Percentiles rank a stretch among this genome's conserved stretches.
Conservation (phyloP, 2,888 invertebrate species). For the Cataglyphis cursor region DNA sequence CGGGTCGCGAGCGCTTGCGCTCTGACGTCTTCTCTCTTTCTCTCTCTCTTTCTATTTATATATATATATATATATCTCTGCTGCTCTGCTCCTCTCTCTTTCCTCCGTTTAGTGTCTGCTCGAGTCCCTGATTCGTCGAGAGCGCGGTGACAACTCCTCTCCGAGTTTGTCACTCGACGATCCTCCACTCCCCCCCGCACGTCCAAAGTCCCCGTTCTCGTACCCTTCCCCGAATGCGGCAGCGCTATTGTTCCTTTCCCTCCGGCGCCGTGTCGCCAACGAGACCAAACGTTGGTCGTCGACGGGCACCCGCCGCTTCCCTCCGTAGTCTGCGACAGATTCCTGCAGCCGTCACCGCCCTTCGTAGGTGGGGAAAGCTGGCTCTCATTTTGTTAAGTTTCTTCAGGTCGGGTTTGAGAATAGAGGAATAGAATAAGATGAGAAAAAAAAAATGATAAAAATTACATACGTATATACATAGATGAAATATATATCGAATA, state of each 20-base stretch:
- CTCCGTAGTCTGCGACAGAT: slow-evolving; percentile 60
- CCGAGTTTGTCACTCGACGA: slow-evolving; percentile 76
- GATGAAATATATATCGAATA: not conserved
- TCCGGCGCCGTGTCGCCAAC: slow-evolving; percentile 43
- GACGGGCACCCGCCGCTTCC: slow-evolving; percentile 45
- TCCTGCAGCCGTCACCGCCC: slow-evolving; percentile 67
- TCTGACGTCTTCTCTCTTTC: slow-evolving; percentile 71
- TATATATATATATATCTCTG: not conserved
- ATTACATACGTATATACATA: not conserved
- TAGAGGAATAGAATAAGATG: not conserved
- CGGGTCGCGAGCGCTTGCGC: slow-evolving; percentile 84
- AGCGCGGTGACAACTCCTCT: slow-evolving; percentile 75
- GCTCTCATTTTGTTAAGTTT: not conserved
- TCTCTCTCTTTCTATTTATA: slow-evolving; percentile 5
- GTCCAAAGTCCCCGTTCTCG: not conserved
- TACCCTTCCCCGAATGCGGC: slow-evolving; percentile 16
- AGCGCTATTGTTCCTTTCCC: slow-evolving; percentile 25
- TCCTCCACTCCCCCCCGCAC: slow-evolving; percentile 56
- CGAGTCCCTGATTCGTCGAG: slow-evolving; percentile 81
- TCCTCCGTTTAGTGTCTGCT: slow-evolving; percentile 63
- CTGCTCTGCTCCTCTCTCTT: not conserved
- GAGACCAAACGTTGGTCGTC: slow-evolving; percentile 29
- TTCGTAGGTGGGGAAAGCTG: slow-evolving; percentile 70
- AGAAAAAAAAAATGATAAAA: not conserved
- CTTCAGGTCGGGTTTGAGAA: not conserved